These are phyloP conservation scores for Paelopatides confundens DNA, from an alignment of 53 echinoderm and acorn worm species.

Conservation along the genomic window DNA sequence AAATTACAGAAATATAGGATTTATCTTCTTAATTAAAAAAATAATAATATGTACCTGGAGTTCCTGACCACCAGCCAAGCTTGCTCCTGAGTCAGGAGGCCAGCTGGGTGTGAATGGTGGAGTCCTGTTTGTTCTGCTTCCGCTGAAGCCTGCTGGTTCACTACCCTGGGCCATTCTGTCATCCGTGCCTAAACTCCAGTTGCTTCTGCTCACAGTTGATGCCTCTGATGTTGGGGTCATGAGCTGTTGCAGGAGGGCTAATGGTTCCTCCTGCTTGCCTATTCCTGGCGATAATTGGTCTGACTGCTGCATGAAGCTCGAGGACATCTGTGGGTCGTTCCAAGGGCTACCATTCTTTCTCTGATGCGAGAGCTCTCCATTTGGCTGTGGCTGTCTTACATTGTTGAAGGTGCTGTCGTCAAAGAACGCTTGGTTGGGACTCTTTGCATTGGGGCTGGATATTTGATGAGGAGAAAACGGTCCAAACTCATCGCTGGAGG, in stretches of 20 bases:
- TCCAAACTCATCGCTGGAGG: constrained; percentile 17
- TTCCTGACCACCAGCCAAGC: constrained; percentile 38
- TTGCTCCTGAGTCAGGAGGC: background rate
- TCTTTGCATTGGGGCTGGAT: background rate
- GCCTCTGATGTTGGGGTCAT: constrained; percentile 12
- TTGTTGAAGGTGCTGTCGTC: background rate
- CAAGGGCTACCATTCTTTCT: constrained; percentile 50
- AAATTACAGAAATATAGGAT: too few relatives aligned
- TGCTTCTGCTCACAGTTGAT: background rate
- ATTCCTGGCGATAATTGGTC: constrained; percentile 26
- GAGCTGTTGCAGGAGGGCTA: constrained; percentile 39
- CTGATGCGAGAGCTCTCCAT: constrained; percentile 11
- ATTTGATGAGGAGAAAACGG: constrained; percentile 10
- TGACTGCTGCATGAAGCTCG: constrained; percentile 7
- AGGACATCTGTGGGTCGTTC: constrained; percentile 33
- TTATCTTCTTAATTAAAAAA: too few relatives aligned
- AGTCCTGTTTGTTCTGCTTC: constrained; percentile 12
- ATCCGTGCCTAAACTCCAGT: constrained; percentile 28
- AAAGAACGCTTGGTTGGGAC: constrained; percentile 10
- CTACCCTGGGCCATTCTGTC: background rate
- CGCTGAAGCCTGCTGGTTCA: constrained; percentile 14
- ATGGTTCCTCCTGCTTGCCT: constrained; percentile 7
- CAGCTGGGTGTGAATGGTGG: constrained; percentile 16
- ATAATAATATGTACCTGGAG: constrained; percentile 13
- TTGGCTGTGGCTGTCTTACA: background rate